Evolutionary conservation across 2,888 invertebrate genomes (phyloP).

Genomic region (Dryobota labecula): DNA sequence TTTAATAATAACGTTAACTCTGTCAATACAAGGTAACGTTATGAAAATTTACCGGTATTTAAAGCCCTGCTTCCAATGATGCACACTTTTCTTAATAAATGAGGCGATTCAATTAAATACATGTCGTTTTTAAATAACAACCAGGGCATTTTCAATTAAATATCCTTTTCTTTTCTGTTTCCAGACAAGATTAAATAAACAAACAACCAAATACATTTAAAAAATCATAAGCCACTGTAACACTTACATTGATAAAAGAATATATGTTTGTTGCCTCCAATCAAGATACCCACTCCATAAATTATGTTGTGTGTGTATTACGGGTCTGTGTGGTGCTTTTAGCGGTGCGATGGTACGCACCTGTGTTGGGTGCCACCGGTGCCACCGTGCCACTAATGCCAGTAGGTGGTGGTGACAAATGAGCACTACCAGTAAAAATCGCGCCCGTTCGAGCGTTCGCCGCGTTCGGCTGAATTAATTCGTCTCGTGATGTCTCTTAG

Average conservation of each 20-base stretch:
- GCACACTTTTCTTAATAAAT: no score
- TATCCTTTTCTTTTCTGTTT: neutral
- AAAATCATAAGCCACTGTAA: neutral
- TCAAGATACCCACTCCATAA: constrained; percentile 67
- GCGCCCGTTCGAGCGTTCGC: constrained; percentile 73
- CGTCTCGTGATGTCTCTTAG: constrained; percentile 88
- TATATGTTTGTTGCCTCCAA: neutral
- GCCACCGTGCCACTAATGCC: constrained; percentile 51
- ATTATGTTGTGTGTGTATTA: constrained; percentile 4
- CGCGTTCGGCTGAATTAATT: constrained; percentile 88
- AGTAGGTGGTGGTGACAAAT: constrained; percentile 86
- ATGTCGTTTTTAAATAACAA: neutral
- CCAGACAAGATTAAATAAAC: neutral
- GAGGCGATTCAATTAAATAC: no score
- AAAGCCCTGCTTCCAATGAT: no score
- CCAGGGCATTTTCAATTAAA: neutral
- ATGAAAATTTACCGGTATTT: no score
- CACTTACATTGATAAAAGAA: no score
- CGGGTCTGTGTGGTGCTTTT: constrained; percentile 73
- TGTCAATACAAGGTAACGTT: no score
- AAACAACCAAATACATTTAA: neutral
- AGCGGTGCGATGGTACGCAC: constrained; percentile 83
- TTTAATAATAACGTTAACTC: no score
- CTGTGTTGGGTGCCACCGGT: constrained; percentile 71
- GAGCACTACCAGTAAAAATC: constrained; percentile 88